Evolutionary conservation across 2,113 vertebrate species (phyloP).

Genomic region (Lichenostomus cassidix): DNA sequence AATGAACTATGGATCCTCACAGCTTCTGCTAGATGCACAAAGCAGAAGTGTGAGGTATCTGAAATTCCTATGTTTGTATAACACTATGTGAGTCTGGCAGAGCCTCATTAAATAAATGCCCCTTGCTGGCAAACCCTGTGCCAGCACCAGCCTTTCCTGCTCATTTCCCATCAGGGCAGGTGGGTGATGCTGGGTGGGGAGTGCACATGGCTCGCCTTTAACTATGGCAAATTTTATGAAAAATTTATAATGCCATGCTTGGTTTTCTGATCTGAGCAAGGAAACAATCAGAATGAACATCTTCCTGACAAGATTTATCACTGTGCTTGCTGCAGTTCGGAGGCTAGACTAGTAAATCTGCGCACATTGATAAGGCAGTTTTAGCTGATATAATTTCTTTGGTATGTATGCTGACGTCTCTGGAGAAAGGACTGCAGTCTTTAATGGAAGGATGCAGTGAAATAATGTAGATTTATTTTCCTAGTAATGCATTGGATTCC

Average conservation of each 20-base stretch:
- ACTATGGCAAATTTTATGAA: neutral
- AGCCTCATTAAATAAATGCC: neutral
- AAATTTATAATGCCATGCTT: neutral
- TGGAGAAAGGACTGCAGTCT: neutral
- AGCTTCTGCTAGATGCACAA: neutral
- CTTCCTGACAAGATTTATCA: conserved; percentile 41
- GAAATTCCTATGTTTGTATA: neutral
- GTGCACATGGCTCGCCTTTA: neutral
- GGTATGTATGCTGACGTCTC: neutral
- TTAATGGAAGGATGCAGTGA: neutral
- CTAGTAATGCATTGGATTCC: neutral
- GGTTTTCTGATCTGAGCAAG: neutral
- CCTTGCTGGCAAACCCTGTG: neutral
- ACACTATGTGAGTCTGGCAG: neutral
- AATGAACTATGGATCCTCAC: neutral
- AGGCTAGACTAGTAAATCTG: conserved; percentile 27
- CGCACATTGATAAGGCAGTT: neutral
- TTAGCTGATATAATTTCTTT: neutral
- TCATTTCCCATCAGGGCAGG: neutral
- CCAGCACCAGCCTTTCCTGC: neutral
- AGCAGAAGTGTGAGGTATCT: neutral
- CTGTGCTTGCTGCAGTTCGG: neutral
- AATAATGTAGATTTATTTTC: conserved; percentile 2
- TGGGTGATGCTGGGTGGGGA: neutral
- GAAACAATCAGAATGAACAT: conserved; percentile 15